Conservation (phyloP, 2,888 invertebrate genomes). For the Ophonus ardosiacus region DNA sequence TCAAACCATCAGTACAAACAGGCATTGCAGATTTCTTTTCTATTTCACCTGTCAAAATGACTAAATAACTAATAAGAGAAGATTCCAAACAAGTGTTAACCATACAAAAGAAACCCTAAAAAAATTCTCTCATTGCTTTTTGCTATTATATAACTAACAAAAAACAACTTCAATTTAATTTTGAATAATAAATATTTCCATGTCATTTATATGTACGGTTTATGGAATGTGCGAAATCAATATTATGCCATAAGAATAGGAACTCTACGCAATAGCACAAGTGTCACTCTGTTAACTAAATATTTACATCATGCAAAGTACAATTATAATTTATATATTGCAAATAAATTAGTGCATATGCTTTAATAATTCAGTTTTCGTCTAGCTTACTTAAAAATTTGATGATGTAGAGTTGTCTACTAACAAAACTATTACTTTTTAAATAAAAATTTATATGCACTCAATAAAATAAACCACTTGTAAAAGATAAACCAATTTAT, state of each 20-base stretch:
- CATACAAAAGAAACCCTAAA: neutral
- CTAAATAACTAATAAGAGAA: constrained; percentile 35
- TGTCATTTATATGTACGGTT: constrained; percentile 27
- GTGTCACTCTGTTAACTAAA: constrained; percentile 5
- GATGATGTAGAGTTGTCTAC: constrained; percentile 17
- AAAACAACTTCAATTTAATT: constrained; percentile 16
- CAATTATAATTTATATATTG: neutral
- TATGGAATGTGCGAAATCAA: constrained; percentile 46
- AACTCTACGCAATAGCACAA: constrained; percentile 15
- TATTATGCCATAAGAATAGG: constrained; percentile 43
- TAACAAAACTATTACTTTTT: constrained; percentile 23
- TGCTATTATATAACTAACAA: constrained; percentile 19
- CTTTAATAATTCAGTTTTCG: constrained; percentile 4
- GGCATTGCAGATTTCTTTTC: neutral
- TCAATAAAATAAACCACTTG: neutral
- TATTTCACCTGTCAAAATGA: constrained; percentile 48
- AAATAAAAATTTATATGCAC: neutral
- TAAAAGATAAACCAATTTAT: constrained; percentile 3
- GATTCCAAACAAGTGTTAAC: constrained; percentile 37
- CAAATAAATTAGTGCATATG: neutral
- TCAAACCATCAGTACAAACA: neutral
- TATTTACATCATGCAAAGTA: constrained; percentile 16
- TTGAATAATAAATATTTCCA: constrained; percentile 14
- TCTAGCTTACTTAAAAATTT: constrained; percentile 5
- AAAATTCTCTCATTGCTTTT: neutral